These are phyloP conservation scores for Drosophila barbarae DNA, from an alignment of 2,888 invertebrate genomes.

Conservation along the genomic window DNA sequence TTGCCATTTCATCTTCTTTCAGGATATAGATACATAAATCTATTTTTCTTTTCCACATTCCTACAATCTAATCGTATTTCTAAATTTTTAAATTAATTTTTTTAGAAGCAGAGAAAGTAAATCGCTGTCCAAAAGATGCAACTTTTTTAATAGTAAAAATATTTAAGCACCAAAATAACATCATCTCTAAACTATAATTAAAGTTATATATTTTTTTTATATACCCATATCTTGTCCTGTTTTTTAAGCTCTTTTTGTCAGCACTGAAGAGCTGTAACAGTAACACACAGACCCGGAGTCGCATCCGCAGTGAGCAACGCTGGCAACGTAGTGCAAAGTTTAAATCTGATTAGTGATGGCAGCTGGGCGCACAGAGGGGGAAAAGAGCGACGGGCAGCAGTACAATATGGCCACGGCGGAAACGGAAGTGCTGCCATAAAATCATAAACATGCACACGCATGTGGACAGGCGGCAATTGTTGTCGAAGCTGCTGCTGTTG, in stretches of 20 bases:
- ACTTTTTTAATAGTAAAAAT: neutral
- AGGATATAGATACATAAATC: no score
- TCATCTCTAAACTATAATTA: neutral
- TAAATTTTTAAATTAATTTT: neutral
- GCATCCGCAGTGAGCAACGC: constrained; percentile 59
- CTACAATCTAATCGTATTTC: neutral
- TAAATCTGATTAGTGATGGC: constrained; percentile 72
- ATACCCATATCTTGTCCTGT: neutral
- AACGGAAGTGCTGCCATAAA: constrained; percentile 75
- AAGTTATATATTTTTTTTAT: neutral
- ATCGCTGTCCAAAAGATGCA: neutral
- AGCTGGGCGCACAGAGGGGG: constrained; percentile 16
- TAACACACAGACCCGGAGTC: constrained; percentile 28
- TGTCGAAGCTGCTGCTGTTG: constrained; percentile 26
- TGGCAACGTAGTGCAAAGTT: constrained; percentile 72
- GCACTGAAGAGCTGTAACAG: constrained; percentile 8
- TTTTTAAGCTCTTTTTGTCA: neutral
- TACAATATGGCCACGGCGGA: constrained; percentile 67
- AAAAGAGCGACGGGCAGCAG: constrained; percentile 13
- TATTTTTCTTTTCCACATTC: no score
- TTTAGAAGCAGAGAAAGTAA: neutral
- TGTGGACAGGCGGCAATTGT: constrained; percentile 42
- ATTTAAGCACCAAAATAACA: neutral
- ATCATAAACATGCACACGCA: constrained; percentile 73
- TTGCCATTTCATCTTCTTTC: neutral